Base-by-base conservation (phyloP, 2,797 vertebrate genomes). In the Graptemys geographica region DNA sequence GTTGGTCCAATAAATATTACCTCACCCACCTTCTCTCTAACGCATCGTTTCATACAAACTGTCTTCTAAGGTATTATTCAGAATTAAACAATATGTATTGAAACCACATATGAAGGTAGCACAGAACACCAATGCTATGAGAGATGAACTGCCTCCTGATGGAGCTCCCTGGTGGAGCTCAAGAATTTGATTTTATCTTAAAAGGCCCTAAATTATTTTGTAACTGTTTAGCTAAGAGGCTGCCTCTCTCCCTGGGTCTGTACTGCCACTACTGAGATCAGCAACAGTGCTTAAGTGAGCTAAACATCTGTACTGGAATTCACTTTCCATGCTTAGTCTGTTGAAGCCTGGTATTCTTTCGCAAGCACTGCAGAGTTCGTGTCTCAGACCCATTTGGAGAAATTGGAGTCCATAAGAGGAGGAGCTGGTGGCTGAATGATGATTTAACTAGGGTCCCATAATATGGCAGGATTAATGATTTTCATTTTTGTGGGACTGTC, bases 1-100 rank as follows among this genome's bases (percentile, higher is more conserved):
- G n/a, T 23, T 72, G n/a, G 19, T 72, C n/a, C n/a, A 72, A 37
- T 72, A 72, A 72, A 72, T 72, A 23, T 72, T n/a, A 11, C 65
- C n/a, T 23, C 21, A 72, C 65, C 37, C 65, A 37, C 19, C 10
- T 72, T 72, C 65, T 72, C 65, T 41, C 19, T 72, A 72, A 41
- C 6, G 65, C 93, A 57, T 81, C 87, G 2, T 81, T 49, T 78
- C 12, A 49, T 78, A 15, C 44, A 49, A 78, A 47, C 25, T 86
- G 37, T 76, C 76, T 88, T 96, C 84, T 91, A 69, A 95, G 41
- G 41, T 83, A 86, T 95, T 89, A 59, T 90, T 81, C 79, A 78
- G 89, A 62, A 72, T 86, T 89, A 92, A 84, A 81, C 65, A 56
- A 79, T 19, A 89, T 81, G 59, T 49, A 83, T 76, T 83, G 44